These are phyloP conservation scores for Pangasianodon gigas DNA, from an alignment of 2,113 vertebrate species.

Conservation along the genomic window DNA sequence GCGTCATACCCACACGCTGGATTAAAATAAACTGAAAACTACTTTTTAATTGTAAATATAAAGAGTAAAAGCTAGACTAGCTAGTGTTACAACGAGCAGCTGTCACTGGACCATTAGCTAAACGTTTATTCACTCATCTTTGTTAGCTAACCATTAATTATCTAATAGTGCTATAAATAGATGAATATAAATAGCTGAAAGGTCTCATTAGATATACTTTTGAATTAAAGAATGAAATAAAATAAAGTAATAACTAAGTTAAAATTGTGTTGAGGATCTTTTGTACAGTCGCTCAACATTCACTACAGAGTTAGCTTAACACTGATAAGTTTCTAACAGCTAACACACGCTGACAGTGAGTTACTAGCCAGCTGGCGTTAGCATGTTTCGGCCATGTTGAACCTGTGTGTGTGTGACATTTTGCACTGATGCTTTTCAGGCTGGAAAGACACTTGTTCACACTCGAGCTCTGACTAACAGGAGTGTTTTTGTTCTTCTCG, in stretches of 20 bases:
- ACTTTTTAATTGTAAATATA: background rate
- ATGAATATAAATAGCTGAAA: background rate
- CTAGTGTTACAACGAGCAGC: background rate
- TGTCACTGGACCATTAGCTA: background rate
- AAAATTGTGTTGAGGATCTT: background rate
- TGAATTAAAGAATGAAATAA: background rate
- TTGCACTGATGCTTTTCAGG: background rate
- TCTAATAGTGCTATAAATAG: background rate
- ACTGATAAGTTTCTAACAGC: background rate
- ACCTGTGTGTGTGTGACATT: background rate
- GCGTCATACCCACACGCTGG: background rate
- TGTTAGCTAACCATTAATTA: background rate
- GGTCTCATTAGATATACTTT: background rate
- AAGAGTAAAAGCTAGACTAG: background rate
- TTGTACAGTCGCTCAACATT: background rate
- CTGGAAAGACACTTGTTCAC: background rate
- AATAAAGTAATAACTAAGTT: background rate
- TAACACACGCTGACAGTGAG: background rate
- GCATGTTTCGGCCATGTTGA: background rate
- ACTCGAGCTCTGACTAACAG: constrained; percentile 4
- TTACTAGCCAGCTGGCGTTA: constrained; percentile 7
- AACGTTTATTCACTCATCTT: background rate
- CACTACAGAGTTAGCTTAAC: background rate
- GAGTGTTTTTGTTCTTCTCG: constrained; percentile 15
- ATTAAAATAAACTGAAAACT: background rate